phyloP scores from a whole-genome alignment of 2,113 vertebrate species.

The Perccottus glenii region DNA sequence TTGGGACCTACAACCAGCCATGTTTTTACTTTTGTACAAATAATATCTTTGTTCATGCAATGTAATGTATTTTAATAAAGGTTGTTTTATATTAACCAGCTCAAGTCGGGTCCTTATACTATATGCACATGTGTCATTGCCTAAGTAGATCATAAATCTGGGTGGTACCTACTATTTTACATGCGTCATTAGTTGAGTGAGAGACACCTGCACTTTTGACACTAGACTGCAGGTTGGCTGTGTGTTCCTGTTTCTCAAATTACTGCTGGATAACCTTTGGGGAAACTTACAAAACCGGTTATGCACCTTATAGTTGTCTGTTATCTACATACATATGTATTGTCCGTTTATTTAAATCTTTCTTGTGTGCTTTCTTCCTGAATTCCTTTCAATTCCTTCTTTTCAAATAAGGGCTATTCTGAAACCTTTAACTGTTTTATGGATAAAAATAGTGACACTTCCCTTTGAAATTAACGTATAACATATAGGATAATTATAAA shows the following conservation, averaged over 20 bases:
- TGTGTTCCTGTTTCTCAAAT: slow-evolving; percentile 29
- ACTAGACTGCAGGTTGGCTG: neutral
- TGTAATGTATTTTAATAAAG: slow-evolving; percentile 62
- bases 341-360: slow-evolving; percentile 6
- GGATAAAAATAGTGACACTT: too few species aligned
- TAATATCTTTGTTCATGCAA: slow-evolving; percentile 48
- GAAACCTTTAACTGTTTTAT: neutral
- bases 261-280: slow-evolving; percentile 1
- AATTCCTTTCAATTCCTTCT: too few species aligned
- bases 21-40: slow-evolving; percentile 64
- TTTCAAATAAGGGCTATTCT: neutral
- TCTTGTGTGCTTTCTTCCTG: neutral
- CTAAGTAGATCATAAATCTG: neutral
- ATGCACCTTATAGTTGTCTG: neutral
- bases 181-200: neutral
- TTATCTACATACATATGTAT: neutral
- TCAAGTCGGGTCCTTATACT: neutral
- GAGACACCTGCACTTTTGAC: neutral
- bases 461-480: too few species aligned
- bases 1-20: slow-evolving; percentile 47
- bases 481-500: too few species aligned
- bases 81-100: slow-evolving; percentile 50
- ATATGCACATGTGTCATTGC: neutral
- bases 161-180: neutral
- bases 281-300: slow-evolving; percentile 46